A percentile compares a stretch with the other conserved stretches of the same genome.
These are phyloP conservation scores for Watersipora subatra DNA, from an alignment of 1,140 invertebrate species.

Conservation along the genomic window DNA sequence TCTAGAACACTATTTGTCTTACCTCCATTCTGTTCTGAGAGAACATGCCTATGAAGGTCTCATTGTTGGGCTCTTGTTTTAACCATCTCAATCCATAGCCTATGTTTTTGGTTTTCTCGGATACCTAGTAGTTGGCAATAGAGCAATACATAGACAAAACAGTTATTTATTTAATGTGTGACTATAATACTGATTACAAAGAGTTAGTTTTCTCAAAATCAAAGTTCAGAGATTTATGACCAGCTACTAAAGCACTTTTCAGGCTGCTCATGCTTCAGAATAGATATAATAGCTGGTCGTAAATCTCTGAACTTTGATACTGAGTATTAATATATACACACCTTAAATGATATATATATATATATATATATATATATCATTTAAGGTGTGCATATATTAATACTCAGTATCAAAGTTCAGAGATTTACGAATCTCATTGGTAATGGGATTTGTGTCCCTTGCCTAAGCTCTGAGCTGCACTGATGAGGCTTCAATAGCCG, in stretches of 20 bases:
- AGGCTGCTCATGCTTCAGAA: neutral
- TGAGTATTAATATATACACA: too few species aligned
- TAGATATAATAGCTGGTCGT: neutral
- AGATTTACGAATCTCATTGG: too few species aligned
- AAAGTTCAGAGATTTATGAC: neutral
- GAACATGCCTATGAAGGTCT: constrained; percentile 79
- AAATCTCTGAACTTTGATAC: too few species aligned
- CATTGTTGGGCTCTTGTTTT: constrained; percentile 52
- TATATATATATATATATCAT: too few species aligned
- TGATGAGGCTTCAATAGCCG: too few species aligned
- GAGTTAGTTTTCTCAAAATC: neutral
- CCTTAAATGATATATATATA: too few species aligned
- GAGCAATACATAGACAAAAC: neutral
- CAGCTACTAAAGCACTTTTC: neutral
- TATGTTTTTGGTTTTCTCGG: constrained; percentile 76
- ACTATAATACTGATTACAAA: neutral
- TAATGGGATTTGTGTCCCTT: too few species aligned
- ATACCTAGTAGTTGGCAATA: constrained; percentile 20
- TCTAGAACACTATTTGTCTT: too few species aligned
- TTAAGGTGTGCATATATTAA: too few species aligned
- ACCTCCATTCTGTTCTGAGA: constrained; percentile 80
- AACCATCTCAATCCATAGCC: constrained; percentile 71
- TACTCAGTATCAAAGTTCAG: too few species aligned
- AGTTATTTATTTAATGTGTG: neutral
- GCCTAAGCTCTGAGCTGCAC: too few species aligned